Base-by-base conservation (phyloP, 2,797 vertebrate species). In the Craterocephalus amniculus region DNA sequence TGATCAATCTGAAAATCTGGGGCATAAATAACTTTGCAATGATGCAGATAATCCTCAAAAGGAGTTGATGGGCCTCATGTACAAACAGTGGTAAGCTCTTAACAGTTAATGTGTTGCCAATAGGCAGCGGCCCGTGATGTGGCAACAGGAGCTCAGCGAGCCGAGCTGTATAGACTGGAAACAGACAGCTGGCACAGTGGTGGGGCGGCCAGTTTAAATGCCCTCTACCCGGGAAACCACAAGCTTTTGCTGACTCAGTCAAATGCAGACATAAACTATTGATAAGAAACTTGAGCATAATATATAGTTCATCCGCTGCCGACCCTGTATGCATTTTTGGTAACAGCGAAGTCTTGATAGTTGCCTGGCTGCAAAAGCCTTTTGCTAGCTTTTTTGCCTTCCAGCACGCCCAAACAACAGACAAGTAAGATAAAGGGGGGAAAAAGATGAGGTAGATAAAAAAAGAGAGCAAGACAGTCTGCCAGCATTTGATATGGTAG, bases 141-240 rank as follows among this genome's bases (percentile, higher is more conserved):
- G 85, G 86, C 87, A 90, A 92, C 88, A 91, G 52, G 56, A 73
- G 78, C 58, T 86, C 58, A 83, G 58, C 68, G 45, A 74, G 67
- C 59, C 70, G 78, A 85, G 63, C 63, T 87, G 81, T 88, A 85
- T 89, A 79, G 77, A 88, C 65, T 84, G 20, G 70, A 88, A 87
- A 87, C 84, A 80, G 78, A 79, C 73, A 82, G 74, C 76, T 68
- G 79, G 78, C 81, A 71, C 68, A 72, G 76, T 40, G 61, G 84
- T 61, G n/a, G 65, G 29, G 52, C 72, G 68, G 70, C 51, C 45
- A 2, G 34, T 84, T 85, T 62, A 70, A 84, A 76, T 63, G 72
- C 58, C 66, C 62, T 72, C 65, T 65, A 72, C 68, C 67, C 38
- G 22, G 79, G 70, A 83, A 49, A 63, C 79, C 48, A 64, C 27